Conservation (phyloP, 2,797 vertebrate species). For the Alcedo quadribrachys region DNA sequence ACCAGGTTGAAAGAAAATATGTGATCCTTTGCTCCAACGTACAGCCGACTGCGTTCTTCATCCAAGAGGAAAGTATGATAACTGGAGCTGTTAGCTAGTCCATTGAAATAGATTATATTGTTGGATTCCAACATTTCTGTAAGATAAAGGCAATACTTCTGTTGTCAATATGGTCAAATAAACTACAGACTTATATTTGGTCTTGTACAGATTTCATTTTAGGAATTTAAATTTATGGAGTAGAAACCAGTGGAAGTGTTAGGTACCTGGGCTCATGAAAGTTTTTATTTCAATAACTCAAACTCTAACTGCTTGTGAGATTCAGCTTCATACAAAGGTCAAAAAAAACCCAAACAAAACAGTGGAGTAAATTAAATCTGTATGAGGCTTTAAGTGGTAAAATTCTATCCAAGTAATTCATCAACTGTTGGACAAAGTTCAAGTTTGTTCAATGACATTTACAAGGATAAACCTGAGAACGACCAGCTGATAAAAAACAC, state of each 20-base stretch:
- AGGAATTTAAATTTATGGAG: neutral
- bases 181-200: neutral
- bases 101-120: conserved; percentile 92
- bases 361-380: neutral
- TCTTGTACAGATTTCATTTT: neutral
- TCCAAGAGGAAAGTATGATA: conserved; percentile 97
- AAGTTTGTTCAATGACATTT: neutral
- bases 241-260: neutral
- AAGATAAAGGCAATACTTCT: conserved; percentile 56
- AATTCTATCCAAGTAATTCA: neutral
- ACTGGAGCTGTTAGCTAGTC: conserved; percentile 92
- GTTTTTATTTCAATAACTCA: neutral
- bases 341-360: neutral
- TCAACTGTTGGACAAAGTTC: neutral
- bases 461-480: neutral
- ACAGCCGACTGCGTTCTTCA: conserved; percentile 92
- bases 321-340: neutral
- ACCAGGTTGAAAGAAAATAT: conserved; percentile 97
- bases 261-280: neutral
- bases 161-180: neutral
- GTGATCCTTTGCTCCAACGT: conserved; percentile 97
- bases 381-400: neutral
- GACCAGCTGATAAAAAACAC: neutral
- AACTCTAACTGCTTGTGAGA: neutral
- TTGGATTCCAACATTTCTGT: conserved; percentile 97